Evolutionary conservation across 2,888 invertebrate species (phyloP).

Genomic region (Hydropsyche betteni): DNA sequence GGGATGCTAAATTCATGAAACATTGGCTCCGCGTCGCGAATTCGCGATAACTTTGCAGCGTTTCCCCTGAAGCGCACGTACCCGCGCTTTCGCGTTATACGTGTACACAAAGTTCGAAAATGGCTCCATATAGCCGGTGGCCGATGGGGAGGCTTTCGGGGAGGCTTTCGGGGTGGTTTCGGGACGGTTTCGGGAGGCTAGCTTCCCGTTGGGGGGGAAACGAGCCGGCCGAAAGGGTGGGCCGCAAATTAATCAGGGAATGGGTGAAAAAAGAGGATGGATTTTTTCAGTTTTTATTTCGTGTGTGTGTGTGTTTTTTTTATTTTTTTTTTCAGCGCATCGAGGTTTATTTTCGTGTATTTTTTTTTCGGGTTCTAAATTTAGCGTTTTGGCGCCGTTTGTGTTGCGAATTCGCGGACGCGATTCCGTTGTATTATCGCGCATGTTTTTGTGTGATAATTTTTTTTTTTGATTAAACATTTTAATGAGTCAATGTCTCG

Average conservation of each 20-base stretch:
- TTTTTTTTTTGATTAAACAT: not conserved
- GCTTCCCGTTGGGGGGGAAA: not conserved
- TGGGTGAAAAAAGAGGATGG: conserved; percentile 14
- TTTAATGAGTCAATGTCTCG: not conserved
- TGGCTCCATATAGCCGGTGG: not conserved
- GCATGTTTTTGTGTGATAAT: not conserved
- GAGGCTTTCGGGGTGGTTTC: not conserved
- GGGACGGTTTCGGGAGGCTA: not conserved
- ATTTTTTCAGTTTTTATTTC: no score
- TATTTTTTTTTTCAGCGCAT: conserved; percentile 11
- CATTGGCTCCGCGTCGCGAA: conserved; percentile 39
- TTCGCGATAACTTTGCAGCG: conserved; percentile 43
- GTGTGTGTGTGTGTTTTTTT: no score
- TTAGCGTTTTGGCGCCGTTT: not conserved
- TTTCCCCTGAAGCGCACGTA: conserved; percentile 27
- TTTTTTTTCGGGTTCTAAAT: not conserved
- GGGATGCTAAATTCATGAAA: conserved; percentile 39
- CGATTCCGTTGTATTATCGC: not conserved
- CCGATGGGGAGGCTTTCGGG: not conserved
- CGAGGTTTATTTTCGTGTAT: not conserved
- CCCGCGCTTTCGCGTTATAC: not conserved
- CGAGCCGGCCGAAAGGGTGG: conserved; percentile 12
- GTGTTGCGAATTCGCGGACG: no score
- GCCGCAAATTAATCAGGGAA: conserved; percentile 30
- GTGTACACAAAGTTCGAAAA: not conserved